Evolutionary conservation across 2,113 vertebrate genomes (phyloP).

Genomic region (Aegypius monachus): DNA sequence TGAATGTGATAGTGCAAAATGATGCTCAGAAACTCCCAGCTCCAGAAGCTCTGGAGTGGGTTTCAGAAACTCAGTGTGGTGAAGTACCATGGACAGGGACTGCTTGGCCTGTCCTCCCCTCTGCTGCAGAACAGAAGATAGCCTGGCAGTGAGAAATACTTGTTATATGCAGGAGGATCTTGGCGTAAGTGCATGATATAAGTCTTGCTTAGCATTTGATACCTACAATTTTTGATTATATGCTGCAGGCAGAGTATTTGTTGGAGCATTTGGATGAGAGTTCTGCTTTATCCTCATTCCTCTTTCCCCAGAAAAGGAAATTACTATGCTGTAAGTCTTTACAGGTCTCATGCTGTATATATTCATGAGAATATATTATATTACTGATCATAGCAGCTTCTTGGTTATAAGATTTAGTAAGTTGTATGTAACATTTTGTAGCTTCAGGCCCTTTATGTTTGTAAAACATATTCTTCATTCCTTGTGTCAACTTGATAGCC

Average conservation of each 20-base stretch:
- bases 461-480: neutral
- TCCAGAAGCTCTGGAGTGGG: neutral
- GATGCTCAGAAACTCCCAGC: neutral
- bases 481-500: neutral
- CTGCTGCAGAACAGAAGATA: too few relatives aligned
- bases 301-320: neutral
- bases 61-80: rapidly evolving
- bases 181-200: too few relatives aligned
- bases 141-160: neutral
- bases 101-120: neutral
- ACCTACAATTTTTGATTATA: neutral
- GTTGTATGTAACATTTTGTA: neutral
- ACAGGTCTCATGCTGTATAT: neutral
- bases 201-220: neutral
- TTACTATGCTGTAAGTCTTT: neutral
- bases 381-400: neutral
- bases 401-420: neutral
- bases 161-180: neutral
- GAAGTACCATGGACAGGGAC: slow-evolving; percentile 61
- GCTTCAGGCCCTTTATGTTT: neutral
- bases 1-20: neutral
- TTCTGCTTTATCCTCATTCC: neutral
- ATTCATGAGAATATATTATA: neutral
- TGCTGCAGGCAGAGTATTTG: neutral
- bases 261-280: neutral